Evolutionary conservation across 2,888 invertebrate species (phyloP).

Genomic region (Thecocarcelia acutangulata): DNA sequence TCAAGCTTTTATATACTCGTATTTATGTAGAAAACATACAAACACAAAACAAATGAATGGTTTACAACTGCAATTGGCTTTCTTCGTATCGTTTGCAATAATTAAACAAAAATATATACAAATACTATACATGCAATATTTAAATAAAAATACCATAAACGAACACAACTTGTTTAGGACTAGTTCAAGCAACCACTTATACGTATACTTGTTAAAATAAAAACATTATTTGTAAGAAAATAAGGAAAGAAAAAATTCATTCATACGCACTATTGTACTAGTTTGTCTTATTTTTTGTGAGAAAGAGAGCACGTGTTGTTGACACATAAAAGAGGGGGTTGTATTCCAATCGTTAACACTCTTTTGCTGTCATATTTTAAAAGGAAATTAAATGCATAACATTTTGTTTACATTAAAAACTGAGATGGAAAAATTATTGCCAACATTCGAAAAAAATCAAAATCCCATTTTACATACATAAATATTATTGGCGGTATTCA

Average conservation of each 20-base stretch:
- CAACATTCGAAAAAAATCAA: too few species aligned
- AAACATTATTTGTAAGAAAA: constrained; percentile 1
- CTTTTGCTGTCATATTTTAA: constrained; percentile 30
- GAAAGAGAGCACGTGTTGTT: constrained; percentile 64
- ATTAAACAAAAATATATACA: constrained; percentile 11
- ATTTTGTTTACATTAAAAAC: constrained; percentile 18
- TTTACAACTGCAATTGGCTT: constrained; percentile 38
- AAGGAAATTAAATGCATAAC: constrained; percentile 38
- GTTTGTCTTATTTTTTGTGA: constrained; percentile 25
- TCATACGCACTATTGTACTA: constrained; percentile 64
- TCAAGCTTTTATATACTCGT: constrained; percentile 34
- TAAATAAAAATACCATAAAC: not conserved
- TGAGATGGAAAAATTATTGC: constrained; percentile 14
- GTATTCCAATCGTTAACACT: constrained; percentile 16
- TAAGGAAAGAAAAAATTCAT: constrained; percentile 49
- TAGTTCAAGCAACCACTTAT: constrained; percentile 2
- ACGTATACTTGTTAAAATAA: constrained; percentile 53
- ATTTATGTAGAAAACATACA: constrained; percentile 9
- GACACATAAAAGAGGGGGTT: constrained; percentile 22
- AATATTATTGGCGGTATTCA: too few species aligned
- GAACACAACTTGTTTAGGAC: not conserved
- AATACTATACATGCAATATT: not conserved
- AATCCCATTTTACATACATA: too few species aligned
- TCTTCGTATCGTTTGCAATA: constrained; percentile 27
- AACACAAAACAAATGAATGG: not conserved